Base-by-base conservation (phyloP, 2,888 invertebrate species). In the Tachina grossa region DNA sequence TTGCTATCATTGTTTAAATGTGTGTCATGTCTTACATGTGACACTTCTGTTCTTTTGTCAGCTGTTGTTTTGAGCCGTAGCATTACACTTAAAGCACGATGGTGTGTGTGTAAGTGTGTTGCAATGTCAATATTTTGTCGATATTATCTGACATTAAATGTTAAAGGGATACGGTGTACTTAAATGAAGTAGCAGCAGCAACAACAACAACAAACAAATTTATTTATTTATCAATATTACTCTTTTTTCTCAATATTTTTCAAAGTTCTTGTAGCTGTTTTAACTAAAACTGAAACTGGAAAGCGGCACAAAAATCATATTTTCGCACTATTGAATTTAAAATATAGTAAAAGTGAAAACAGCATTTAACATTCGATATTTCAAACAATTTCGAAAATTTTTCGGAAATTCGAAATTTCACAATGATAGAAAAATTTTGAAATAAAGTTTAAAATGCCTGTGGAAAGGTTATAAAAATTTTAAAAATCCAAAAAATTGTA, bases 61-160 rank as follows among this genome's bases (percentile, higher is more conserved):
- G 82, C 83, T 87, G 88, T 77, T 84, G 45, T n/a, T 16, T n/a
- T 61, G 51, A 78, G 85, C 11, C 78, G 87, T 76, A 14, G 19
- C 49, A 45, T 39, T 11, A 31, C 22, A 19, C 9, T 14, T 68
- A 31, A 31, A 31, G 14, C 0, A n/a, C 22, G 14, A 31, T 66
- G 14, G 45, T 65, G 10, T n/a, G n/a, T n/a, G n/a, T n/a, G n/a
- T n/a, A 31, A 5, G 11, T 19, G n/a, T 16, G 14, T 47, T 14
- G 43, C 19, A 65, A 41, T 68, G 63, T 63, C 53, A 53, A 63
- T 43, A 63, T 41, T 51, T 2, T 89, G 88, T 90, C 90, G 90
- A 90, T 90, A 89, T 89, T 90, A 90, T 90, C 91, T 88, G 88
- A 88, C 89, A 90, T 90, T 90, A 90, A 89, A 88, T 45, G 9